Base-by-base conservation (phyloP, 2,113 vertebrate species). In the Sialia sialis region DNA sequence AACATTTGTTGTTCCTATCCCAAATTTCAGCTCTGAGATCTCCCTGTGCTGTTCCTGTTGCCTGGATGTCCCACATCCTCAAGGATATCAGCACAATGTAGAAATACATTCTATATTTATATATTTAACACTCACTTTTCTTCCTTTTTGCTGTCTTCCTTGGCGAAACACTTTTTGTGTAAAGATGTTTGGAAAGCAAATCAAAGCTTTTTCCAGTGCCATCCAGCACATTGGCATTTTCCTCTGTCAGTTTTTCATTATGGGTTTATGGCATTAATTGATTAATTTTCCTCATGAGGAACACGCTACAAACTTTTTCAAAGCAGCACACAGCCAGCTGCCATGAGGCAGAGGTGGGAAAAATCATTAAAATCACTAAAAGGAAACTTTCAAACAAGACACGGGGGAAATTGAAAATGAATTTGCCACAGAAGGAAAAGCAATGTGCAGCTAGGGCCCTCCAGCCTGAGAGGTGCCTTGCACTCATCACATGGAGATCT, bases 101-200 rank as follows among this genome's bases (percentile, higher is more conserved):
- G 77, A 76, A 87, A 80, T 8, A 25, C 22, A 13, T 48, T 81
- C 86, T 73, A 49, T 73, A 68, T 90, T 90, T 92, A 77, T 73
- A 54, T 68, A 68, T 90, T 90, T 92, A 77, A 72, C 48, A 13
- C 20, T 4, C 54, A 29, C 26, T 72, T 30, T 80, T 49, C 54
- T 85, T 67, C 67, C 86, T 62, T 89, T 84, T 62, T 36, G 23
- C 54, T 25, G 10, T 39, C 89, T 49, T 34, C 80, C 83, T 39
- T 59, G 82, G 78, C 77, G 72, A 81, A 84, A 32, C 19, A 4
- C 27, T 62, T 54, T 5, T 5, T 15, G 46, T 62, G 63, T 46
- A 87, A 58, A 56, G 34, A 66, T 4, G 23, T 87, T 75, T 83
- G 56, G 89, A 56, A 75, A 90, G 52, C 62, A 67, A 70, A 84